A percentile compares a stretch with the other conserved stretches of the same genome.
phyloP scores from a whole-genome alignment of 2,797 vertebrate genomes.

The Picus viridis region DNA sequence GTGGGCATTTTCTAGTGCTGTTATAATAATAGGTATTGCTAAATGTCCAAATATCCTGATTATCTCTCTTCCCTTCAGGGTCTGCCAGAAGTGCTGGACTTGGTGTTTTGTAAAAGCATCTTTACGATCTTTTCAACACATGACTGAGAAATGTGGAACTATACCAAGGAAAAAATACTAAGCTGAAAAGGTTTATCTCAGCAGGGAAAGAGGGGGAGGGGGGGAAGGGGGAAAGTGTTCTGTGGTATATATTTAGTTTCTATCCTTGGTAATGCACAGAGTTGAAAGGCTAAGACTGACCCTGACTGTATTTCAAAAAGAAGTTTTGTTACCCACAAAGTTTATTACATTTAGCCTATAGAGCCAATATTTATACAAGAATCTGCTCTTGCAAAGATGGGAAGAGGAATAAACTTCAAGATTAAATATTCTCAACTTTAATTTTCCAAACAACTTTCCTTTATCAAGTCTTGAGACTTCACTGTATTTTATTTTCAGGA shows the following conservation, averaged over 20 bases:
- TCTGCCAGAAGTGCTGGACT: neutral
- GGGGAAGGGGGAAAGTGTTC: too few species aligned
- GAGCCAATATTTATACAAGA: neutral
- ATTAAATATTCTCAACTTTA: neutral
- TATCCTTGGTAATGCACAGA: neutral
- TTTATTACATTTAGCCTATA: neutral
- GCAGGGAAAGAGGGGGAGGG: neutral
- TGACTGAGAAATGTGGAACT: neutral
- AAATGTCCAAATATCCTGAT: neutral
- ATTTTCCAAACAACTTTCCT: neutral
- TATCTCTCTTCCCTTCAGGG: neutral
- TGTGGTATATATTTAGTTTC: neutral
- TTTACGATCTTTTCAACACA: neutral
- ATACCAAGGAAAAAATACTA: neutral
- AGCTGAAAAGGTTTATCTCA: neutral
- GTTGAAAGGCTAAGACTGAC: neutral
- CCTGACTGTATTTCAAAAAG: neutral
- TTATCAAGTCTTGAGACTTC: neutral
- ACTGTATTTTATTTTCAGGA: neutral
- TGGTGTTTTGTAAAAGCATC: neutral
- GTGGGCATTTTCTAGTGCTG: constrained; percentile 9
- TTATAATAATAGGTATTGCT: neutral
- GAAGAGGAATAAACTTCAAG: neutral
- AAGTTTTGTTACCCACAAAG: neutral
- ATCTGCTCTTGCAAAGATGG: neutral